Evolutionary conservation across 2,797 vertebrate species (phyloP).

Genomic region (Acestrorhynchus altus): DNA sequence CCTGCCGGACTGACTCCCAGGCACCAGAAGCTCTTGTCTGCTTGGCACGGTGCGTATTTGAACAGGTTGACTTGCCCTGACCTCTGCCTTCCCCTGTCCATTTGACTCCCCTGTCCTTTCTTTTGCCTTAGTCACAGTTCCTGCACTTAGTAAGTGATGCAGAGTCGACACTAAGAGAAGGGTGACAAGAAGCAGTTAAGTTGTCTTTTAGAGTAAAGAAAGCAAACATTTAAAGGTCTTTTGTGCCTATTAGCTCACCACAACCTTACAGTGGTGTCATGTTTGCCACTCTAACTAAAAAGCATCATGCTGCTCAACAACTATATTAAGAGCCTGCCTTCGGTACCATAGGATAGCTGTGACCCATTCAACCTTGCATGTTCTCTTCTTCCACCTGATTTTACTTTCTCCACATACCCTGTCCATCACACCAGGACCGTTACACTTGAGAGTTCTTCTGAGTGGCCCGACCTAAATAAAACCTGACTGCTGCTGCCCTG

Average conservation of each 20-base stretch:
- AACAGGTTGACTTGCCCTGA: slow-evolving; percentile 32
- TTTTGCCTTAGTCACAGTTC: neutral
- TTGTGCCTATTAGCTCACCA: neutral
- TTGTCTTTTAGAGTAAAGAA: neutral
- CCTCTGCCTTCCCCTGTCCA: slow-evolving; percentile 6
- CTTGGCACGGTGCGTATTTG: slow-evolving; percentile 21
- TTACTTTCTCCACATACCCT: neutral
- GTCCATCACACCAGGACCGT: neutral
- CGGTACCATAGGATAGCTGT: neutral
- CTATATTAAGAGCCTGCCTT: slow-evolving; percentile 11
- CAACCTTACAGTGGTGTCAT: neutral
- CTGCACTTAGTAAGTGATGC: neutral
- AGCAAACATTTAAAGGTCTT: neutral
- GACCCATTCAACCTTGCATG: neutral
- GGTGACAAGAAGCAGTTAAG: neutral
- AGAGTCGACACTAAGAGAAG: neutral
- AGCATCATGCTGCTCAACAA: neutral
- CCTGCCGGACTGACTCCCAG: slow-evolving; percentile 4
- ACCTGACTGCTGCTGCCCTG: neutral
- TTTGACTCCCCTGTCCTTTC: neutral
- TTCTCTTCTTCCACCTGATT: neutral
- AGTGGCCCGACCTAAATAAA: slow-evolving; percentile 43
- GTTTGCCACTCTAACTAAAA: neutral
- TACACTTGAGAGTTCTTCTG: neutral
- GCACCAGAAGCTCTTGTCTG: slow-evolving; percentile 25